These are phyloP conservation scores for Atta cephalotes DNA, from an alignment of 1,140 invertebrate species.

Conservation along the genomic window DNA sequence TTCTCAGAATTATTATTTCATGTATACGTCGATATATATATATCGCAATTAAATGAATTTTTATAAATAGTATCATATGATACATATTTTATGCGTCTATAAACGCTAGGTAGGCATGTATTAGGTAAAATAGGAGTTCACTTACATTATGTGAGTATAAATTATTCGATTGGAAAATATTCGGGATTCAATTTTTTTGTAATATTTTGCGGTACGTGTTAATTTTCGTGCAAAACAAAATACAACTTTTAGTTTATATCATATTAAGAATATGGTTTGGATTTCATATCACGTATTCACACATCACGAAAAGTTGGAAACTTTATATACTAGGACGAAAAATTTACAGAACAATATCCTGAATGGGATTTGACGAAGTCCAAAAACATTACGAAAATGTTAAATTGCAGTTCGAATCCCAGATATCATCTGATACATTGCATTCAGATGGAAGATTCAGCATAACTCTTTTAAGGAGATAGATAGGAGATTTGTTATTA, in stretches of 20 bases:
- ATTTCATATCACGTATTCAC: background rate
- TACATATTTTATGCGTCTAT: background rate
- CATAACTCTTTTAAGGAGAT: background rate
- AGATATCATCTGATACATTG: background rate
- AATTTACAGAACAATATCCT: background rate
- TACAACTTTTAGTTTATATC: constrained; percentile 1
- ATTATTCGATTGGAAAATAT: constrained; percentile 34
- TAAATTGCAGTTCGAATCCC: background rate
- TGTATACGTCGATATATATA: background rate
- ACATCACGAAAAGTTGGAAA: background rate
- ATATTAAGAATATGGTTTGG: background rate
- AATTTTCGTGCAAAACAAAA: background rate
- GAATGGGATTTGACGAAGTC: background rate
- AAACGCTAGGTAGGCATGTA: background rate
- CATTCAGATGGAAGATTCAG: background rate
- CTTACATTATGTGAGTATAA: constrained; percentile 62
- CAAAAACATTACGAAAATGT: background rate
- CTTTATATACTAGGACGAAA: background rate
- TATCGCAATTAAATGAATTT: background rate
- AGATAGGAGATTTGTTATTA: background rate
- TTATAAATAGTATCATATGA: background rate
- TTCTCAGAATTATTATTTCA: constrained; percentile 18
- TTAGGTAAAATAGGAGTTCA: background rate
- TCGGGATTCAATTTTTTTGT: background rate
- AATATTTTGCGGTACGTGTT: background rate